Percentiles rank a stretch among this genome's conserved stretches.
phyloP scores from a whole-genome alignment of 2,113 vertebrate genomes.

The Coregonus clupeaformis region DNA sequence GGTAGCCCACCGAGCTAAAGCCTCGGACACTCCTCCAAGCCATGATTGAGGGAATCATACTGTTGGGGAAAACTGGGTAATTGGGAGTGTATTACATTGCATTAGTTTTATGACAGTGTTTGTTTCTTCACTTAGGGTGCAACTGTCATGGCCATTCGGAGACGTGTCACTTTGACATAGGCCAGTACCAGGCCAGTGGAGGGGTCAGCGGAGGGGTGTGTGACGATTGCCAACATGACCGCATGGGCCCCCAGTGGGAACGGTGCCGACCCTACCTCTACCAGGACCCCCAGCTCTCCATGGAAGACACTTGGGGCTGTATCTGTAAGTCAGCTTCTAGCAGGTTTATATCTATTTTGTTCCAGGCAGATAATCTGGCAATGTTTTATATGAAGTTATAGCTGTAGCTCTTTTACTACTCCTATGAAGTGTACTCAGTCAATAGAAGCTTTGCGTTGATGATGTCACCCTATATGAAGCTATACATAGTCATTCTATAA shows the following conservation, averaged over 20 bases:
- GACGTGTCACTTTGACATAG: conserved; percentile 80
- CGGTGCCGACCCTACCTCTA: conserved; percentile 76
- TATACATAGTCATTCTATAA: too few relatives aligned
- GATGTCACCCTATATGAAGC: neutral
- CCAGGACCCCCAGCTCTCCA: conserved; percentile 68
- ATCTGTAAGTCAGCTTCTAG: conserved; percentile 61
- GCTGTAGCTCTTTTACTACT: too few relatives aligned
- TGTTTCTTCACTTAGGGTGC: conserved; percentile 71
- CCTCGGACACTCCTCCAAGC: neutral
- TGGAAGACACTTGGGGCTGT: conserved; percentile 71
- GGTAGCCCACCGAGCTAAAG: neutral
- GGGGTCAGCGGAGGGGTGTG: conserved; percentile 80
- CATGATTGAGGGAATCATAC: neutral
- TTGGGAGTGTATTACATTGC: neutral
- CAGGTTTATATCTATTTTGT: too few relatives aligned
- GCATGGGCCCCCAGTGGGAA: conserved; percentile 80
- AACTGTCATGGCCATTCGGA: conserved; percentile 83
- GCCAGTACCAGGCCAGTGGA: conserved; percentile 57
- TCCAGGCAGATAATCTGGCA: neutral
- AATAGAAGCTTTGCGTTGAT: neutral
- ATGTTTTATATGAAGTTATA: too few relatives aligned
- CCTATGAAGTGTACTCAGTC: too few relatives aligned
- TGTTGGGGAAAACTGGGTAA: neutral
- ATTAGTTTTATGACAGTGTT: neutral
- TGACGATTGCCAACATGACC: conserved; percentile 79